These are phyloP conservation scores for Sipha maydis DNA, from an alignment of 2,888 invertebrate species.

Conservation along the genomic window DNA sequence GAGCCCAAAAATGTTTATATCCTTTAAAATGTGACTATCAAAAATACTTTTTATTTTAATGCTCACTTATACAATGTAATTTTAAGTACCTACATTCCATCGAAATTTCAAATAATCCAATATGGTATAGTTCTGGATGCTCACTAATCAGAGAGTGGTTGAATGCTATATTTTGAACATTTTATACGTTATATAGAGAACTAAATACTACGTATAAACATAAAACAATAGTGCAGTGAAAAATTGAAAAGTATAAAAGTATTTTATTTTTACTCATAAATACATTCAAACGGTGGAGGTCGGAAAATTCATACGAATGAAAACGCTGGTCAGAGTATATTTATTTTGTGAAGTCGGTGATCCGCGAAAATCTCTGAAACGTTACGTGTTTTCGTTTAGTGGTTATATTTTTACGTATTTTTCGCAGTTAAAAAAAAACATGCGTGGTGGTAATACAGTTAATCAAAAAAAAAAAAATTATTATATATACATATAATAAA, in stretches of 20 bases:
- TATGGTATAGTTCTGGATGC: too few relatives aligned
- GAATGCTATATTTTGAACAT: too few relatives aligned
- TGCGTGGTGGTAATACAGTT: neutral
- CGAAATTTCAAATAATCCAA: too few relatives aligned
- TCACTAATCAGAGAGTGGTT: too few relatives aligned
- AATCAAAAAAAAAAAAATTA: too few relatives aligned
- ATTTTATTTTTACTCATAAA: neutral
- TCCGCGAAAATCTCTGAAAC: neutral
- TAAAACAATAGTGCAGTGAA: neutral
- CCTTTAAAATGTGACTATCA: too few relatives aligned
- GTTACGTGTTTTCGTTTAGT: neutral
- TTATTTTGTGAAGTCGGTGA: neutral
- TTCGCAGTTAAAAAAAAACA: neutral
- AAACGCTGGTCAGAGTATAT: neutral
- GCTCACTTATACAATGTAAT: too few relatives aligned
- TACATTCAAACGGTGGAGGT: neutral
- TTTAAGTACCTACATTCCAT: too few relatives aligned
- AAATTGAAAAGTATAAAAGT: neutral
- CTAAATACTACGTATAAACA: neutral
- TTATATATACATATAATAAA: too few relatives aligned
- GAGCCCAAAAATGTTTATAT: too few relatives aligned
- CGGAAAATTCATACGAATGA: neutral
- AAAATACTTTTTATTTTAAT: too few relatives aligned
- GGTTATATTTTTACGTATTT: neutral
- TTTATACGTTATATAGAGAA: too few relatives aligned